Evolutionary conservation across 1,140 invertebrate species (phyloP).

Genomic region (Bemisia tabaci): DNA sequence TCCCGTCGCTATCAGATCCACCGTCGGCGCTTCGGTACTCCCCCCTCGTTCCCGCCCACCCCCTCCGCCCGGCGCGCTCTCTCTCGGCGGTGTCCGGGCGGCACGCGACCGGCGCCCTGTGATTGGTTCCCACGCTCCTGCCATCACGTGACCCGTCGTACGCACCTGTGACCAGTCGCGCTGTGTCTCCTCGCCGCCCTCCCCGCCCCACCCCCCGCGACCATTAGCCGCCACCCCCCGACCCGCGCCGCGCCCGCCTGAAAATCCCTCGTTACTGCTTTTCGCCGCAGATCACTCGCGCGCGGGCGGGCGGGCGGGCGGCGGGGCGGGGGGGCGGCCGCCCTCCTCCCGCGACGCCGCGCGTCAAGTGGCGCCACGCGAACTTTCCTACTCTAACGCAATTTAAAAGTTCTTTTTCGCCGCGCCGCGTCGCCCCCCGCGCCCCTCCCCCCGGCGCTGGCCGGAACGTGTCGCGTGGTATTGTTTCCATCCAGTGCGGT

Average conservation of each 20-base stretch:
- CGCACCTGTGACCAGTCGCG: not conserved
- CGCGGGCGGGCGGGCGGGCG: too few relatives aligned
- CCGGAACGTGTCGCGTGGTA: not conserved
- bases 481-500: not conserved
- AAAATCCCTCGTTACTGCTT: not conserved
- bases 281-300: not conserved
- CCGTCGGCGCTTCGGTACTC: not conserved
- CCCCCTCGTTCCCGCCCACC: not conserved
- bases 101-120: not conserved
- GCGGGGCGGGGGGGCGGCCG: too few relatives aligned
- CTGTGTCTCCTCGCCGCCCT: not conserved
- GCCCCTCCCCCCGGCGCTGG: too few relatives aligned
- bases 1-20: not conserved
- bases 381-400: not conserved
- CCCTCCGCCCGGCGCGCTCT: not conserved
- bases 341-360: not conserved
- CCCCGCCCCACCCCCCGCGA: not conserved
- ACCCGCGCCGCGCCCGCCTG: not conserved
- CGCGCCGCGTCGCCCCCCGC: not conserved
- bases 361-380: not conserved
- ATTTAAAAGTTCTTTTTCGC: not conserved
- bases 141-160: not conserved
- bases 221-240: not conserved
- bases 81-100: not conserved
- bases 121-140: not conserved